Percentiles rank a stretch among this genome's conserved stretches.
phyloP scores from a whole-genome alignment of 2,797 vertebrate genomes.

The Spinus pinus region DNA sequence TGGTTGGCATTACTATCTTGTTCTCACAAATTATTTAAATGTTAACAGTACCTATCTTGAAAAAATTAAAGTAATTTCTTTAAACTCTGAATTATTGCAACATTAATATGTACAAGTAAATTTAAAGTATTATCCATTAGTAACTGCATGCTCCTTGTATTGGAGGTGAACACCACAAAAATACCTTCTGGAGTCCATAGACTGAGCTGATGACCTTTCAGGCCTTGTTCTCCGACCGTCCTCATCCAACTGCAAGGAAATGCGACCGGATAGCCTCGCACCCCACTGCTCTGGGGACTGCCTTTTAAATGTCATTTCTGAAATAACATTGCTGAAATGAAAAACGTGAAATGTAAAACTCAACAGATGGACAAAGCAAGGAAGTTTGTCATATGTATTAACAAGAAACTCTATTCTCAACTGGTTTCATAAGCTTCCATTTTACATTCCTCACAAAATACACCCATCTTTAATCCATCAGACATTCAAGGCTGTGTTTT shows the following conservation, averaged over 20 bases:
- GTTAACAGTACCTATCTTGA: not conserved
- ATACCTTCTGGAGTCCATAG: conserved; percentile 65
- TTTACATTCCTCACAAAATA: not conserved
- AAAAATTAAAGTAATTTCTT: not conserved
- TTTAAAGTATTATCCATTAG: not conserved
- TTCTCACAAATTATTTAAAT: not conserved
- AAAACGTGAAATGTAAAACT: not conserved
- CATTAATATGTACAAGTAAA: not conserved
- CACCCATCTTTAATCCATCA: not conserved
- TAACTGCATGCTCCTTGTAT: not conserved
- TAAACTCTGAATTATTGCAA: not conserved
- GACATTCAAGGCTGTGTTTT: not conserved
- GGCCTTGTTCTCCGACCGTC: conserved; percentile 72
- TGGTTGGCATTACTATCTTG: not conserved
- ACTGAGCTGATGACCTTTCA: conserved; percentile 43
- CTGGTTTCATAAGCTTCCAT: not conserved
- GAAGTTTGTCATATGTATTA: not conserved
- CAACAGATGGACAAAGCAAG: not conserved
- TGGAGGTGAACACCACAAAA: not conserved
- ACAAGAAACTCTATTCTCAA: not conserved
- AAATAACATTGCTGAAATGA: conserved; percentile 80
- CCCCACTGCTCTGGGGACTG: conserved; percentile 17
- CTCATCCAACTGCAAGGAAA: conserved; percentile 79
- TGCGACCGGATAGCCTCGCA: conserved; percentile 59
- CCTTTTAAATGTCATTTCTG: conserved; percentile 86